Base-by-base conservation (phyloP, 2,113 vertebrate species). In the Rattus rattus region DNA sequence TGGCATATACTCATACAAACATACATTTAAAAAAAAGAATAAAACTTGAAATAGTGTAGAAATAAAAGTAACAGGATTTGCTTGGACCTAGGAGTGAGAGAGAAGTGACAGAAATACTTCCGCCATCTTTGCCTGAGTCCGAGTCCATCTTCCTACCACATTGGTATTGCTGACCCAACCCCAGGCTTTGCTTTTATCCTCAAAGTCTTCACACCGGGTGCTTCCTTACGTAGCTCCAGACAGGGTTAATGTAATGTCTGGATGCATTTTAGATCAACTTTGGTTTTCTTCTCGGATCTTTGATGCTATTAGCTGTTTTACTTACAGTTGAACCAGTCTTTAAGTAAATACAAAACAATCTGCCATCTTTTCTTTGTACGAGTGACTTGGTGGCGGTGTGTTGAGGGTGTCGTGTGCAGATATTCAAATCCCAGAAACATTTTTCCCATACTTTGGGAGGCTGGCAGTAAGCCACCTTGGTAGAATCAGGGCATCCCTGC, bases 161-260 rank as follows among this genome's bases (percentile, higher is more conserved):
- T 14, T 69, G 69, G 11, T 77, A 75, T 59, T 65, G 90, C 88
- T 88, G 85, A 16, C n/a, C 16, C 43, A 79, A 56, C 36, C 69
- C n/a, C 16, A 75, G 47, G 11, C 39, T 85, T 80, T 72, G 8
- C 19, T 72, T 20, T 61, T 7, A 72, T 65, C 70, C n/a, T 93
- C 24, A 73, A 73, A 65, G 63, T 79, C 63, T 10, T 16, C 47
- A 72, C 0, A 30, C 7, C 47, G 7, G 7, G 24, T 6, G 2
- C n/a, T 77, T 16, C 69, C 54, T 49, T 79, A 33, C 56, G 87
- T 73, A 13, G 16, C 47, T 89, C 90, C 87, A 81, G 28, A 67
- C 36, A n/a, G 43, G 22, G 30, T 89, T 90, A 75, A 65, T 75
- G 17, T 95, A 84, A 95, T 92, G 59, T 88, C 59, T 52, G 67